Evolutionary conservation across 2,888 invertebrate species (phyloP).

Genomic region (Microctonus brassicae): DNA sequence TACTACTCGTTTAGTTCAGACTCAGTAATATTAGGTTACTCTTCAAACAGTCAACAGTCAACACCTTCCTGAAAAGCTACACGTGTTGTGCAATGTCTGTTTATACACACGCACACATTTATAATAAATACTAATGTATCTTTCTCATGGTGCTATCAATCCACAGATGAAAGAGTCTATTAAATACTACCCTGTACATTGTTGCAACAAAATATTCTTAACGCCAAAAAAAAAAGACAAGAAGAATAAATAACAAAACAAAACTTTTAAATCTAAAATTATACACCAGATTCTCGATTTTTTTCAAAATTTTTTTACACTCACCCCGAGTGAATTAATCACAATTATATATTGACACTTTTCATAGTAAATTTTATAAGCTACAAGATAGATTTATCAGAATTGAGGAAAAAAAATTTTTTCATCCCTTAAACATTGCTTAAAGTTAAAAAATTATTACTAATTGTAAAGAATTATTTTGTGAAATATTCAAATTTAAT

Average conservation of each 20-base stretch:
- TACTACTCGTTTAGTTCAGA: neutral
- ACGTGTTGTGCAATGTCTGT: constrained; percentile 52
- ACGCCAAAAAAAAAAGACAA: neutral
- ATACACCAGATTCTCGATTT: too few species aligned
- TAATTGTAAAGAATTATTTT: too few species aligned
- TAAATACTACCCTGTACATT: neutral
- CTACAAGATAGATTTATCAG: neutral
- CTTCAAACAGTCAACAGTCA: constrained; percentile 63
- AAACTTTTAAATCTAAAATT: too few species aligned
- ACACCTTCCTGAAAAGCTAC: constrained; percentile 65
- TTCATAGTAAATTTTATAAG: neutral
- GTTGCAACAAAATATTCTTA: neutral
- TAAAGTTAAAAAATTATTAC: neutral
- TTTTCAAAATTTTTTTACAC: neutral
- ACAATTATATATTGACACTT: neutral
- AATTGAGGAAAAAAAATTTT: neutral
- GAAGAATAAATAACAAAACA: too few species aligned
- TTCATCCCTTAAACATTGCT: neutral
- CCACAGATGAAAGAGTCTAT: constrained; percentile 8
- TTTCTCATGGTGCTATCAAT: neutral
- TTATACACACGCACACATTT: neutral
- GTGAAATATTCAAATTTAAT: too few species aligned
- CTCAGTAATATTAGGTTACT: constrained; percentile 67
- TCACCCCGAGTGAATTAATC: neutral
- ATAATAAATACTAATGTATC: neutral